A percentile compares a stretch with the other conserved stretches of the same genome.
Evolutionary conservation across 2,888 invertebrate genomes (phyloP).

Genomic region (Charanyca ferruginea): DNA sequence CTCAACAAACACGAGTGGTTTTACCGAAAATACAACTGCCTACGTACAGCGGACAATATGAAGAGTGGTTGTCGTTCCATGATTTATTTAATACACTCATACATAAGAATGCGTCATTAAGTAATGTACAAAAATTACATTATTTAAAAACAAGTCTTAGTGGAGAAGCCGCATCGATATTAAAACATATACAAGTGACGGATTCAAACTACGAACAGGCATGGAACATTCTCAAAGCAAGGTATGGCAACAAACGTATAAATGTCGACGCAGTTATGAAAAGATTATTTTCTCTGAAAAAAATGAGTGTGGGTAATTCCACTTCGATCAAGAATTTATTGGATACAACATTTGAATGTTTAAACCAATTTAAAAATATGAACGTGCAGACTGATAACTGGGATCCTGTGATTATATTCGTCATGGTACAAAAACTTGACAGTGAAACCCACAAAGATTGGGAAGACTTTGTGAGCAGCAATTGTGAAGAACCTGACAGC

Average conservation of each 20-base stretch:
- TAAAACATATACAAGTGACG: constrained; percentile 43
- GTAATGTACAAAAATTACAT: constrained; percentile 47
- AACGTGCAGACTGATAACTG: constrained; percentile 20
- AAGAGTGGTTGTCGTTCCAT: constrained; percentile 44
- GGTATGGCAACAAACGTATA: constrained; percentile 37
- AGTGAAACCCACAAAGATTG: constrained; percentile 40
- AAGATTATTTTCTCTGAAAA: no score
- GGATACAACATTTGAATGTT: constrained; percentile 57
- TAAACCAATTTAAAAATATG: constrained; percentile 42
- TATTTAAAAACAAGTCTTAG: constrained; percentile 43
- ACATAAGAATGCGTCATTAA: constrained; percentile 32
- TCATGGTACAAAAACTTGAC: constrained; percentile 59
- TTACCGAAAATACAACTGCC: constrained; percentile 41
- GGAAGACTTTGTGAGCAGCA: constrained; percentile 42
- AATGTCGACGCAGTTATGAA: constrained; percentile 55
- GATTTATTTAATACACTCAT: constrained; percentile 47
- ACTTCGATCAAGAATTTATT: no score
- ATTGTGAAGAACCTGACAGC: constrained; percentile 1
- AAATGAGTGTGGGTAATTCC: no score
- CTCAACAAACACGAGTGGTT: constrained; percentile 23
- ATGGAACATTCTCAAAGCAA: constrained; percentile 47
- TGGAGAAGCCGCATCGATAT: constrained; percentile 49
- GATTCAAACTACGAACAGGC: constrained; percentile 54
- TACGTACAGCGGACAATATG: constrained; percentile 41
- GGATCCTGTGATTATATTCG: constrained; percentile 57